A percentile compares a stretch with the other conserved stretches of the same genome.
Conservation (phyloP, 2,797 vertebrate species). For the Pseudomugil gertrudae region DNA sequence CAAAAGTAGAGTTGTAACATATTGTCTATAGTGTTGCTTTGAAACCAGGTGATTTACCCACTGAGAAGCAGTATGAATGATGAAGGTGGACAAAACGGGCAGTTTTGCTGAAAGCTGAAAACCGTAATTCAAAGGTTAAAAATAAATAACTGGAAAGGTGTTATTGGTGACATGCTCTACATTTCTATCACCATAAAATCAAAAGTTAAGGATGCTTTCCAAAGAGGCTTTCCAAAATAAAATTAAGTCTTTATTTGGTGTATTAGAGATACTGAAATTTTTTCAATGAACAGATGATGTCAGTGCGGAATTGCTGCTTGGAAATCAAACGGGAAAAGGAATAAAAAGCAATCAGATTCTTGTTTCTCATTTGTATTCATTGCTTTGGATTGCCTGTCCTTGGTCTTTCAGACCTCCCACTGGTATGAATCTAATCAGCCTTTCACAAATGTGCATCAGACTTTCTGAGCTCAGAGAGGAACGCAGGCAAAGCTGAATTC, state of each 20-base stretch:
- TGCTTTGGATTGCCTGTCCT: slow-evolving; percentile 47
- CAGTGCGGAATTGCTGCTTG: slow-evolving; percentile 27
- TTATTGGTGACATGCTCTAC: neutral
- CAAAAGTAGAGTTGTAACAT: neutral
- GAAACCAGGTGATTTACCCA: neutral
- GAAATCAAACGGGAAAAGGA: slow-evolving; percentile 45
- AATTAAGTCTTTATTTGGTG: slow-evolving; percentile 4
- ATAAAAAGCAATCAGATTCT: slow-evolving; percentile 29
- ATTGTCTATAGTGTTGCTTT: neutral
- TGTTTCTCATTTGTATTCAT: slow-evolving; percentile 68
- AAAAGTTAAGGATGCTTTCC: too few species aligned
- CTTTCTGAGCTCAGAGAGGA: slow-evolving; percentile 23
- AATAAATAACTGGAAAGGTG: neutral
- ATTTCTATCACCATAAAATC: too few species aligned
- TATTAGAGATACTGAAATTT: slow-evolving; percentile 19
- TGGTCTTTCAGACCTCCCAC: slow-evolving; percentile 33
- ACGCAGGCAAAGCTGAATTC: slow-evolving; percentile 14
- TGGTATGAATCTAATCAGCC: slow-evolving; percentile 49
- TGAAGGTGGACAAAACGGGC: neutral
- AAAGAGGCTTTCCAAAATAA: neutral
- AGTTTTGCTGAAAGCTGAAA: neutral
- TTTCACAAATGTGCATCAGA: slow-evolving; percentile 38
- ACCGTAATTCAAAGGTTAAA: neutral
- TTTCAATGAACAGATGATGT: slow-evolving; percentile 10
- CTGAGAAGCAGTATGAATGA: neutral